A percentile compares a stretch with the other conserved stretches of the same genome.
Evolutionary conservation across 2,888 invertebrate genomes (phyloP).

Genomic region (Platycheirus albimanus): DNA sequence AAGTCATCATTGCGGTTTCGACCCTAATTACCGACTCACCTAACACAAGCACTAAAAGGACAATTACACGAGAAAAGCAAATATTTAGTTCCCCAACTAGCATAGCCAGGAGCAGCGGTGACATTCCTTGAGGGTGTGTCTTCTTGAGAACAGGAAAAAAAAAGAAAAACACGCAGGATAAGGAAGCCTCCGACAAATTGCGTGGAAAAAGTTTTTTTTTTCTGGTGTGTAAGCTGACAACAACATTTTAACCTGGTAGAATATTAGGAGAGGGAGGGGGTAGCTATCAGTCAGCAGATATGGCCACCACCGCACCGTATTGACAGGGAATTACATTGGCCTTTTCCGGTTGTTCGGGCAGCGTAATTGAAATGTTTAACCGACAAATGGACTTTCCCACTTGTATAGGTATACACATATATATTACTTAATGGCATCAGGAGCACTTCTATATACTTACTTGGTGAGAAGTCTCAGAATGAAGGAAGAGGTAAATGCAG

Average conservation of each 20-base stretch:
- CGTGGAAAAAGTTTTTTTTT: slow-evolving; percentile 40
- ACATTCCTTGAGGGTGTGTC: slow-evolving; percentile 71
- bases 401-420: background rate
- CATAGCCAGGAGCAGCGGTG: slow-evolving; percentile 33
- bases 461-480: slow-evolving; percentile 10
- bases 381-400: slow-evolving; percentile 69
- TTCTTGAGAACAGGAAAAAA: background rate
- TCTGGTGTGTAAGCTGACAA: slow-evolving; percentile 9
- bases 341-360: slow-evolving; percentile 72
- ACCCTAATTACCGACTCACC: slow-evolving; percentile 68
- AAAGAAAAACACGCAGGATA: slow-evolving; percentile 40
- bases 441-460: background rate
- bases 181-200: slow-evolving; percentile 25
- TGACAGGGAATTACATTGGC: slow-evolving; percentile 72
- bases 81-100: slow-evolving; percentile 52
- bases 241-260: slow-evolving; percentile 14
- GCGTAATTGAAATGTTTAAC: slow-evolving; percentile 73
- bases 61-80: slow-evolving; percentile 66
- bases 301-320: slow-evolving; percentile 55
- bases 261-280: too few relatives aligned
- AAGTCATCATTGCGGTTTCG: slow-evolving; percentile 71
- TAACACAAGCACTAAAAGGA: slow-evolving; percentile 66
- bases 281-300: slow-evolving; percentile 41
- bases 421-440: background rate
- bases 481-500: slow-evolving; percentile 17